Evolutionary conservation across 2,113 vertebrate species (phyloP).

Genomic region (Epinephelus moara): DNA sequence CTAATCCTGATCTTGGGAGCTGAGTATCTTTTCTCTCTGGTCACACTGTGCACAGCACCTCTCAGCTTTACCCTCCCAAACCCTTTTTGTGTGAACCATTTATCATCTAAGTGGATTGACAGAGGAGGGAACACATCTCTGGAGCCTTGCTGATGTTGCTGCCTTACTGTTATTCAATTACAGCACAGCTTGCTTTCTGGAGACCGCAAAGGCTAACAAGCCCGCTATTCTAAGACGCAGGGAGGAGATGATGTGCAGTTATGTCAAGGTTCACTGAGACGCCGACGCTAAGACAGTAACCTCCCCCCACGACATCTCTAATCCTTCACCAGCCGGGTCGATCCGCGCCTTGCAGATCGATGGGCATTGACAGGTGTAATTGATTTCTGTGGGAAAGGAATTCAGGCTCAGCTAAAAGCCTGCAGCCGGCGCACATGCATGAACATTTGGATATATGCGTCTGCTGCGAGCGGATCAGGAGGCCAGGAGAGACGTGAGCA

Average conservation of each 20-base stretch:
- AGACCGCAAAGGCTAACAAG: conserved; percentile 64
- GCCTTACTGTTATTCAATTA: conserved; percentile 75
- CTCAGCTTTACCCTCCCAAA: conserved; percentile 51
- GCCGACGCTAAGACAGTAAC: conserved; percentile 48
- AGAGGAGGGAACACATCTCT: conserved; percentile 61
- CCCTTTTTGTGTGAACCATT: conserved; percentile 66
- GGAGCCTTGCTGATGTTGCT: conserved; percentile 54
- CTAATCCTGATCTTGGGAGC: conserved; percentile 54
- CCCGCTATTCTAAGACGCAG: conserved; percentile 49
- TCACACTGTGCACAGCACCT: conserved; percentile 39
- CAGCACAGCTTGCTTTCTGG: conserved; percentile 60
- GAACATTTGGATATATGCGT: conserved; percentile 13
- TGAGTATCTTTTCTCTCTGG: conserved; percentile 43
- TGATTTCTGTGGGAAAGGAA: conserved; percentile 84
- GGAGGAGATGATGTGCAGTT: conserved; percentile 49
- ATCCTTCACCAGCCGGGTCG: conserved; percentile 68
- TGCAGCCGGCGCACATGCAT: conserved; percentile 11
- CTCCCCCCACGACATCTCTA: conserved; percentile 44
- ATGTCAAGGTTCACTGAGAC: conserved; percentile 70
- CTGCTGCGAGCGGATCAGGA: conserved; percentile 11
- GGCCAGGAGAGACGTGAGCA: conserved; percentile 30
- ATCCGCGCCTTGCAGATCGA: conserved; percentile 72
- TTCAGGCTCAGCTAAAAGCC: conserved; percentile 65
- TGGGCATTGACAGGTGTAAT: conserved; percentile 80
- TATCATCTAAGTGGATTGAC: conserved; percentile 74